Percentiles rank a stretch among this genome's conserved stretches.
Conservation (phyloP, 2,113 vertebrate genomes). For the Plestiodon gilberti region DNA sequence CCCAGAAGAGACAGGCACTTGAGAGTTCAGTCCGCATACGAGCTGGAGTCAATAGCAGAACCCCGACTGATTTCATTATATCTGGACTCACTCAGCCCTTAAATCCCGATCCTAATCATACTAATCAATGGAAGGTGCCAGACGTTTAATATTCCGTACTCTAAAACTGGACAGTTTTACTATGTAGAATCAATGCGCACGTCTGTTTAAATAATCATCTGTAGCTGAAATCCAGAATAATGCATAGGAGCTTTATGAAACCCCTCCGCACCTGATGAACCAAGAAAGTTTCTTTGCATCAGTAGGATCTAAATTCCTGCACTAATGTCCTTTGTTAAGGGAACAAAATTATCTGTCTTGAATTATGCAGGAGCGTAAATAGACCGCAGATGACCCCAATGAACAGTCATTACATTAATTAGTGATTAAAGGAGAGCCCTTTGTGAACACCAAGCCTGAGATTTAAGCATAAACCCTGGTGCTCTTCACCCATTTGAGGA, state of each 20-base stretch:
- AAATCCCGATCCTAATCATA: neutral
- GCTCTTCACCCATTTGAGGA: neutral
- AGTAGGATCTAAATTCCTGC: slow-evolving; percentile 15
- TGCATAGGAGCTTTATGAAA: slow-evolving; percentile 27
- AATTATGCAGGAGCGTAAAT: slow-evolving; percentile 29
- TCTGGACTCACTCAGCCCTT: neutral
- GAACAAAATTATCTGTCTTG: slow-evolving; percentile 14
- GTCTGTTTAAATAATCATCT: neutral
- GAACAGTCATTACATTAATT: slow-evolving; percentile 33
- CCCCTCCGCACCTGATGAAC: slow-evolving; percentile 29
- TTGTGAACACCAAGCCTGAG: slow-evolving; percentile 10
- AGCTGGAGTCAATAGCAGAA: neutral
- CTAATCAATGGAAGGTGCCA: neutral
- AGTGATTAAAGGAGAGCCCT: slow-evolving; percentile 39
- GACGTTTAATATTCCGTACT: neutral
- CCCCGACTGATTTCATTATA: neutral
- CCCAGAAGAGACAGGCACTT: neutral
- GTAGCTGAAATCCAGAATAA: slow-evolving; percentile 39
- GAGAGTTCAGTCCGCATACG: neutral
- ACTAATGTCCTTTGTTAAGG: slow-evolving; percentile 1
- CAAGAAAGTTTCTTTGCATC: slow-evolving; percentile 50
- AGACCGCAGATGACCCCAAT: neutral
- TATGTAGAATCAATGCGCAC: neutral
- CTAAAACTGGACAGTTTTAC: neutral
- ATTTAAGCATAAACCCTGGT: neutral